phyloP scores from a whole-genome alignment of 2,888 invertebrate species.

The Phania funesta region DNA sequence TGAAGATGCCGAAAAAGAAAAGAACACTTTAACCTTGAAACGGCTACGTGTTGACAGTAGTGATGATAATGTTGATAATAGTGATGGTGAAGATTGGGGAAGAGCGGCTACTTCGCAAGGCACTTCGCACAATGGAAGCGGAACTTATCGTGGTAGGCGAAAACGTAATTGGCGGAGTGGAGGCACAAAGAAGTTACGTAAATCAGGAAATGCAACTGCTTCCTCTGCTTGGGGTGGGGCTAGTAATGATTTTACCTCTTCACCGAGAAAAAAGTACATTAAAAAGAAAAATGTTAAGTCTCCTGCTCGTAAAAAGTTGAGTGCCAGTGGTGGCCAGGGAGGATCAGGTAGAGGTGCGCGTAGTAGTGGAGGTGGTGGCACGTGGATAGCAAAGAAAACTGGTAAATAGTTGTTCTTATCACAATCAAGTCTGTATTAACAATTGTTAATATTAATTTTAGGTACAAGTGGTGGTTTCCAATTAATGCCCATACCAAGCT shows the following conservation, averaged over 20 bases:
- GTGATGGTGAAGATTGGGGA: constrained; percentile 72
- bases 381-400: constrained; percentile 75
- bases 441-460: constrained; percentile 30
- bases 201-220: constrained; percentile 26
- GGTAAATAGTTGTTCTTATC: constrained; percentile 53
- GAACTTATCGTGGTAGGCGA: constrained; percentile 73
- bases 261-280: constrained; percentile 31
- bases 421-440: not conserved
- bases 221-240: constrained; percentile 45
- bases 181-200: constrained; percentile 55
- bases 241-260: not conserved
- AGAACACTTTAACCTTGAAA: constrained; percentile 45
- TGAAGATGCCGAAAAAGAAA: constrained; percentile 49
- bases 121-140: constrained; percentile 45
- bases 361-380: constrained; percentile 58
- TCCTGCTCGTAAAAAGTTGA: constrained; percentile 43
- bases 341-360: constrained; percentile 37
- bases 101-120: constrained; percentile 70
- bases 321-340: constrained; percentile 42
- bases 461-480: constrained; percentile 74
- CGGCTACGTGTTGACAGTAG: not conserved
- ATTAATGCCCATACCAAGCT: constrained; percentile 77
- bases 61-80: constrained; percentile 46
- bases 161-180: constrained; percentile 73
- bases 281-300: constrained; percentile 48